Evolutionary conservation across 2,888 invertebrate genomes (phyloP), one percentile per base, ranked within the genome.

Genomic region (Mesochorus sp.): DNA sequence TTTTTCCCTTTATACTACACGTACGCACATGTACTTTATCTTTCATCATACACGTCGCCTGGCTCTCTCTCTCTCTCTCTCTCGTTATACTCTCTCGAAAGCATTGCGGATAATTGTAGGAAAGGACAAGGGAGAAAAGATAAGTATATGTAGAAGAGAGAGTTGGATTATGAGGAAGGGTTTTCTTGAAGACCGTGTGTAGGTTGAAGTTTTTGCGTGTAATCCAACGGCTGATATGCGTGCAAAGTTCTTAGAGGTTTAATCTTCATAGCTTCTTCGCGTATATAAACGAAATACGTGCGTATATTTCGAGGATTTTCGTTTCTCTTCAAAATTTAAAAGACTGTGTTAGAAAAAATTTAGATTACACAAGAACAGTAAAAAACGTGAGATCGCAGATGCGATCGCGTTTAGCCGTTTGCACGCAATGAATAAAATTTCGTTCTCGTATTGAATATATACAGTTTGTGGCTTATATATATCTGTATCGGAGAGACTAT

Each of bases 391-490:
- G 42, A 61, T 61, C 17, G 42, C 28, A 42, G 59, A 42, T 26
- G 26, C 17, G 19, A 8, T 44, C 10, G n/a, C n/a, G n/a, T n/a
- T 44, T 2, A 5, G 17, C 14, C 8, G 8, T 19, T 4, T 44
- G 24, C 37, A 37, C 28, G 42, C 39, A 26, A 59, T 26, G 59
- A 59, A 26, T 8, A 6, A 14, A 3, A 21, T 26, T 62, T 70
- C 55, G 49, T 72, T 61, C 61, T 14, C 59, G 12, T 19, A 17
- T 42, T 61, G 66, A 76, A 72, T 72, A 47, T n/a, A n/a, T n/a
- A n/a, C n/a, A n/a, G n/a, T n/a, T n/a, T n/a, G n/a, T n/a, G n/a
- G n/a, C n/a, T n/a, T n/a, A n/a, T n/a, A 21, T 59, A 19, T 26
- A 42, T 55, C 6, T 21, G 12, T 39, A 26, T 24, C 24, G 37